Base-by-base conservation (phyloP, 2,113 vertebrate species). In the Callocephalon fimbriatum region DNA sequence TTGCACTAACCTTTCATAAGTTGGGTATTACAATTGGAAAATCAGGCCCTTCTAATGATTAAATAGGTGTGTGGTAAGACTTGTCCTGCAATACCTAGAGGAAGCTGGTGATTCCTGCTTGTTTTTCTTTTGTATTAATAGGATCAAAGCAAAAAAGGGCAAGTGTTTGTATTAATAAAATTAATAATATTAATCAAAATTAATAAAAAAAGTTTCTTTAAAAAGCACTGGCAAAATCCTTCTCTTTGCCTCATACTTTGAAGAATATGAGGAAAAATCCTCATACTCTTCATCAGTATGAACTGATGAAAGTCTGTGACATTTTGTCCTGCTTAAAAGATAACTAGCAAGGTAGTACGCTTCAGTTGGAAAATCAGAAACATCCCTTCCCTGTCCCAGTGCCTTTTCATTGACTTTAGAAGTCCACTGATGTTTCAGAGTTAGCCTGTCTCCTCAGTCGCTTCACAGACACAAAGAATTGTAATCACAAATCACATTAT, bases 401-500 rank as follows among this genome's bases (percentile, higher is more conserved):
- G 86, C 42, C 59, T 88, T 92, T 86, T 31, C 78, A 77, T 37
- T 10, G 79, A 66, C 44, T 80, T 88, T 65, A 59, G 47, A 86
- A 92, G 59, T 22, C 61, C 59, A 45, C 29, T 67, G 50, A 35
- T 77, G 51, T 90, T 94, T 86, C 58, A 80, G 76, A 91, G 63
- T 42, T 62, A 74, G 76, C n/a, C 35, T 44, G 74, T 67, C 90
- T 79, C 90, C 53, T 92, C 75, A 85, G 72, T 75, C 1, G 0
- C 53, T 85, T 95, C 88, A 93, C 92, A 86, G 78, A 87, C 73
- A 93, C 90, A 83, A 93, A 88, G 92, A 86, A 51, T 31, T 88
- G 82, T 66, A 92, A 88, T 96, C 95, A 97, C 95, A 95, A 82
- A 92, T 83, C 90, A 70, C 82, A 88, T 92, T 88, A 76, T 88